Evolutionary conservation across 2,888 invertebrate genomes (phyloP), one percentile per base, ranked within the genome.

Genomic region (Itoplectis maculator): DNA sequence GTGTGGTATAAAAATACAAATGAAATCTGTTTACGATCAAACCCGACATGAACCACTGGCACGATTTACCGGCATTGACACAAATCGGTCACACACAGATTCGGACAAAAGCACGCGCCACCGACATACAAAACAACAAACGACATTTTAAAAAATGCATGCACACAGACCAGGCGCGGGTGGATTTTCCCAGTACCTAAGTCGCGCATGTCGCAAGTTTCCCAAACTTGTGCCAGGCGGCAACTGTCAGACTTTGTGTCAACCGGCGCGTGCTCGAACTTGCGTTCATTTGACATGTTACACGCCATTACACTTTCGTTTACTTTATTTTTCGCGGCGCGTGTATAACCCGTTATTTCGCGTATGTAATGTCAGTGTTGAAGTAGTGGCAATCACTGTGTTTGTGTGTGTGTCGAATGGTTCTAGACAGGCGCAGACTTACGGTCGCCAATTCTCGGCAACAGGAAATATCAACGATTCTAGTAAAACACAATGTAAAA

Each of bases 121-220:
- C n/a, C n/a, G n/a, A n/a, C n/a, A n/a, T n/a, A n/a, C n/a, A 29
- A 29, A 29, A 29, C 29, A 29, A 29, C 29, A 29, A 5, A 29
- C 5, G 5, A 29, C 5, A 51, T 9, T 47, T 3, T n/a, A 35
- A 66, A 35, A 47, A 49, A 47, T 65, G 2, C n/a, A 23, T 7
- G 23, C 7, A 9, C 13, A 13, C 8, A 42, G 7, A 15, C 45
- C 15, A 23, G 42, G 15, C 47, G 15, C 15, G 45, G n/a, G 0
- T 65, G 47, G 29, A n/a, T 29, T 47, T 47, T 29, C 47, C 9
- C 6, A 4, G 5, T n/a, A n/a, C n/a, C n/a, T n/a, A 23, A 47
- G 35, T 15, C 29, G 15, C 23, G 1, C 9, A 45, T 66, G n/a
- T 20, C 59, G 29, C 66, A 9, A 29, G 29, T 66, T 66, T 66